Base-by-base conservation (phyloP, 1,140 invertebrate species). In the Saccostrea echinata region DNA sequence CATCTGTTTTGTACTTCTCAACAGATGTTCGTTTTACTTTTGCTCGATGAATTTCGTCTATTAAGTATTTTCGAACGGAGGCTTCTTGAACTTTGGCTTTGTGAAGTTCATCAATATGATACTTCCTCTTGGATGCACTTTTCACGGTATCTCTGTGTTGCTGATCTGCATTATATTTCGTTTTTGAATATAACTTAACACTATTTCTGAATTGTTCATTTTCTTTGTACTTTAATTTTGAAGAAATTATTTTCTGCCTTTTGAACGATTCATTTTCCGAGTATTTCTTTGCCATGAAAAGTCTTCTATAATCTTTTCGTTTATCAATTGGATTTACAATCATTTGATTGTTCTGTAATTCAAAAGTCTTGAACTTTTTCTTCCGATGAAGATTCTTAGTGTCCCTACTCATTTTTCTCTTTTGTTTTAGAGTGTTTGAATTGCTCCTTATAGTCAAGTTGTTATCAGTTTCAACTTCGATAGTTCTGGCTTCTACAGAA, bases 1-100 rank as follows among this genome's bases (percentile, higher is more conserved):
- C n/a, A n/a, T n/a, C n/a, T n/a, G n/a, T n/a, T n/a, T n/a, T n/a
- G n/a, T n/a, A n/a, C n/a, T n/a, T n/a, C n/a, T n/a, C n/a, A n/a
- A n/a, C n/a, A n/a, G n/a, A n/a, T n/a, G n/a, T n/a, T n/a, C n/a
- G n/a, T n/a, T n/a, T n/a, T n/a, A n/a, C n/a, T n/a, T n/a, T n/a
- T n/a, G n/a, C n/a, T n/a, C n/a, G 21, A n/a, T 71, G 68, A 11
- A 24, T n/a, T 18, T 12, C 12, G n/a, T 71, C 30, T n/a, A 11
- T 24, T 18, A 9, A 16, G 68, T 71, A 71, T n/a, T 71, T 71
- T 30, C 9, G 12, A 16, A 18, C n/a, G 11, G 68, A 71, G 11
- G n/a, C 68, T 71, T 71, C n/a, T 71, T 71, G 11, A 71, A 71
- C 68, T 24, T n/a, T 71, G 30, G 11, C 68, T 18, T 27, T 80